Evolutionary conservation across 2,113 vertebrate species (phyloP), one percentile per base, ranked within the genome.

Genomic region (Todiramphus saurophagus): DNA sequence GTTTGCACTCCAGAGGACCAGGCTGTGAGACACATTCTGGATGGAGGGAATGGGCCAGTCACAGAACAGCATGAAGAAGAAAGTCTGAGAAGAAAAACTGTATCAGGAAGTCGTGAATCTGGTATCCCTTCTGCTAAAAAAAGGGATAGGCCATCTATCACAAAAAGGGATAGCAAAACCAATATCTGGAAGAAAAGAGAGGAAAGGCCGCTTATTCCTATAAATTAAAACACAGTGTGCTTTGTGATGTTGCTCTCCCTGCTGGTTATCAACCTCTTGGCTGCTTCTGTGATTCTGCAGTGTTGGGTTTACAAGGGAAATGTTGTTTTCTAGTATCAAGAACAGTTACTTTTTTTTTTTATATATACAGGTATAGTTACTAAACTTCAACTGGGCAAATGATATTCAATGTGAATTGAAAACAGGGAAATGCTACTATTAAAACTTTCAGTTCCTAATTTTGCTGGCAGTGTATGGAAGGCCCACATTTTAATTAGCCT

Each of bases 1-100:
- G 98, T 98, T 56, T 99, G 99, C 53, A 99, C 98, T 44, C 99
- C 99, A 0, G 99, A 99, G 95, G 99, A 99, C 94, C 98, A 98
- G 2, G 98, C 98, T 50, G 93, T 99, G 79, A 98, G 98, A 96
- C 99, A 98, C 92, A 97, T 98, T 84, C 94, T 99, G 55, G 99
- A 99, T 41, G 98, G 98, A 83, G 97, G 97, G 31, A 96, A 94
- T 3, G 96, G 92, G 18, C 91, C 96, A 1, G 93, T 92, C n/a
- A 1, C 88, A 37, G 97, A 97, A 62, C 97, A 96, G 55, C 96
- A 89, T 1, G 19, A 80, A 21, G 97, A 98, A 73, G 98, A 98
- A 91, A 90, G 94, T 62, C 94, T 90, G 4, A 93, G 89, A 87
- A 97, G 94, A 80, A 97, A 95, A 92, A 78, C 66, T 76, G 56